Percentiles rank a stretch among this genome's conserved stretches.
Evolutionary conservation across 2,113 vertebrate species (phyloP).

Genomic region (Natator depressus): DNA sequence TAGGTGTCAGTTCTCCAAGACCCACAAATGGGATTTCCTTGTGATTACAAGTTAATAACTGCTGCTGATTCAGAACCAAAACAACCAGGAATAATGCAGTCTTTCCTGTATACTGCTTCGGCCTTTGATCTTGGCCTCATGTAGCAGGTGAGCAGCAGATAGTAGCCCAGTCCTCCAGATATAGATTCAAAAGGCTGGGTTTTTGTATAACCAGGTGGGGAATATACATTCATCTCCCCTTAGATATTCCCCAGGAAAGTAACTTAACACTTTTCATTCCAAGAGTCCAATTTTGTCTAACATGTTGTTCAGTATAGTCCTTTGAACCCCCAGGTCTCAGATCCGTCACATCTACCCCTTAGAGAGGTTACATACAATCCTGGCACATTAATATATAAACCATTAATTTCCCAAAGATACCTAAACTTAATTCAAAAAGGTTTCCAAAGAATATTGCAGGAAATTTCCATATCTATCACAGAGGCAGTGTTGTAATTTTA

Average conservation of each 20-base stretch:
- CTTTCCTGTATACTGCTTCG: too few relatives aligned
- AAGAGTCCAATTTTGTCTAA: not conserved
- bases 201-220: too few relatives aligned
- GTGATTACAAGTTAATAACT: not conserved
- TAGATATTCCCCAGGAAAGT: not conserved
- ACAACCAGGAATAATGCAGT: not conserved
- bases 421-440: not conserved
- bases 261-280: not conserved
- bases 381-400: not conserved
- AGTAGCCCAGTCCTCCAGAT: too few relatives aligned
- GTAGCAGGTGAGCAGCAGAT: not conserved
- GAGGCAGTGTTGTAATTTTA: not conserved
- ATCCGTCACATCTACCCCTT: not conserved
- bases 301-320: not conserved
- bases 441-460: not conserved
- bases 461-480: not conserved
- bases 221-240: not conserved
- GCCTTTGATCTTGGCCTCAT: not conserved
- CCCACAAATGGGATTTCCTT: not conserved
- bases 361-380: not conserved
- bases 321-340: not conserved
- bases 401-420: not conserved
- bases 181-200: not conserved
- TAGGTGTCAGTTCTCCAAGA: not conserved
- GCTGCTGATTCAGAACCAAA: not conserved